Conservation (phyloP, 2,113 vertebrate species). For the Larimichthys polyactis region DNA sequence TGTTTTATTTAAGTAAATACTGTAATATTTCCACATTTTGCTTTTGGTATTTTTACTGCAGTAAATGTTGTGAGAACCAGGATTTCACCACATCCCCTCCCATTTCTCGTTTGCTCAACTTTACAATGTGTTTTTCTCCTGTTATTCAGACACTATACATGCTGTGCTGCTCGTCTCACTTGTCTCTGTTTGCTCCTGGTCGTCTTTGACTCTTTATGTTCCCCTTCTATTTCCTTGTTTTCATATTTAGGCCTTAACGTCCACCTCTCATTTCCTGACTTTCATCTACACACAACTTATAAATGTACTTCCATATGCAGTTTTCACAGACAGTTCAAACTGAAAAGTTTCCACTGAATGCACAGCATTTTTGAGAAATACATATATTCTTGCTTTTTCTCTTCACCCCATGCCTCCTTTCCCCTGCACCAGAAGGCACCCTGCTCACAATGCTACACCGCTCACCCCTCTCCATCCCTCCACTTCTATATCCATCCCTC, state of each 20-base stretch:
- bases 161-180: neutral
- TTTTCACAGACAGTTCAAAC: neutral
- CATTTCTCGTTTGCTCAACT: neutral
- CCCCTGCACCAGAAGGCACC: constrained; percentile 37
- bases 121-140: constrained; percentile 11
- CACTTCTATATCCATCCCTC: constrained; percentile 50
- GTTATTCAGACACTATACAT: neutral
- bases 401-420: constrained; percentile 3
- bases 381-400: constrained; percentile 1
- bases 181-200: neutral
- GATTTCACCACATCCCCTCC: neutral
- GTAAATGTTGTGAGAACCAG: neutral
- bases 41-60: neutral
- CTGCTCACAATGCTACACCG: constrained; percentile 43
- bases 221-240: neutral
- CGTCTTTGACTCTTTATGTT: neutral
- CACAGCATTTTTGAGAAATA: constrained; percentile 12
- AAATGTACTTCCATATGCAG: neutral
- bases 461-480: constrained; percentile 47
- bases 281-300: constrained; percentile 1
- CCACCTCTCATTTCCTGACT: constrained; percentile 17
- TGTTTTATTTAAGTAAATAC: neutral
- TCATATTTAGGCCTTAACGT: constrained; percentile 6
- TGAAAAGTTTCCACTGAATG: constrained; percentile 20
- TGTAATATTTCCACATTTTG: neutral